Percentiles rank a stretch among this genome's conserved stretches.
Conservation (phyloP, 2,888 invertebrate species). For the Melieria picta region DNA sequence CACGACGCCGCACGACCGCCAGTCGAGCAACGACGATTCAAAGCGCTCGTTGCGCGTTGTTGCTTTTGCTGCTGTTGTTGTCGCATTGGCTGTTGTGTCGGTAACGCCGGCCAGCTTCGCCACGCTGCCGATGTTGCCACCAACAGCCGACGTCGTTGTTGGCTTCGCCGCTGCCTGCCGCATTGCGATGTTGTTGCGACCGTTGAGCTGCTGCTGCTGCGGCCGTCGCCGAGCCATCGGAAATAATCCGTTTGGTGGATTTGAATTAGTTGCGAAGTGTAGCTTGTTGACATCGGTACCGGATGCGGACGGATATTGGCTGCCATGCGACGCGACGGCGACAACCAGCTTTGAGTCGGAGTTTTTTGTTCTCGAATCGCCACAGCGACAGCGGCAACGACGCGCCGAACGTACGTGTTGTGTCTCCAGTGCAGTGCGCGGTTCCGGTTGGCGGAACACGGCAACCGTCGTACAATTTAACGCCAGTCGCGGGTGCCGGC, state of each 20-base stretch:
- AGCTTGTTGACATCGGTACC: conserved; percentile 61
- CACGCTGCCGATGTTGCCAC: background rate
- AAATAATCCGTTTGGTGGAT: conserved; percentile 59
- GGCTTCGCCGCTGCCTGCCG: background rate
- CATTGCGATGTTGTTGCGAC: background rate
- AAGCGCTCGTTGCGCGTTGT: background rate
- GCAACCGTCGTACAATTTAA: background rate
- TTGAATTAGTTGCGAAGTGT: conserved; percentile 62
- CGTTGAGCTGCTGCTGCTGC: background rate
- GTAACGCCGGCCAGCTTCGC: no score
- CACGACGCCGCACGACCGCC: no score
- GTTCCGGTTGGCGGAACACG: background rate
- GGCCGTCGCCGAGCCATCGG: conserved; percentile 17
- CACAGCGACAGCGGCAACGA: background rate
- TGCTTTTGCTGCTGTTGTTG: background rate
- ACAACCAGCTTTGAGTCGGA: background rate
- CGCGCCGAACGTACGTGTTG: background rate
- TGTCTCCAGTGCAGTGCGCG: background rate
- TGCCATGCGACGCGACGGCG: background rate
- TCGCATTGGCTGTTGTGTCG: background rate
- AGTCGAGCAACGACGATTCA: no score
- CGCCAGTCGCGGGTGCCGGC: background rate
- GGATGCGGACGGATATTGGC: conserved; percentile 52
- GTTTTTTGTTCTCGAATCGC: no score
- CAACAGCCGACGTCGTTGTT: conserved; percentile 17